Evolutionary conservation across 2,113 vertebrate species (phyloP), one percentile per base, ranked within the genome.

Genomic region (Thinocorus orbignyianus): DNA sequence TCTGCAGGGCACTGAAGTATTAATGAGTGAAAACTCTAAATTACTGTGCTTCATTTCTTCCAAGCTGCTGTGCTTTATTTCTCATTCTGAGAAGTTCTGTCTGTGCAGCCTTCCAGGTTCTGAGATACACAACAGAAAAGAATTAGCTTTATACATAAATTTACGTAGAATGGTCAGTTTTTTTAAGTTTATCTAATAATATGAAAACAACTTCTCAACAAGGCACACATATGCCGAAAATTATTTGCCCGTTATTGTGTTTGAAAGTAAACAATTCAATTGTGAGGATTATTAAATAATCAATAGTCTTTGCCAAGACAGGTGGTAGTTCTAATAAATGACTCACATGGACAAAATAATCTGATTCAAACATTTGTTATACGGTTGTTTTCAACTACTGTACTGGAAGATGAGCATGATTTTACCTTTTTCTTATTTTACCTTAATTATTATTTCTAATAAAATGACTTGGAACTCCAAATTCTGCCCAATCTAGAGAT

Each of bases 21-120:
- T 85, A 85, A 84, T 64, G 81, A 96, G 92, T 69, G 90, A 92
- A 69, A 93, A 79, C 39, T 37, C 26, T 78, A 83, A 97, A 92
- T 91, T 76, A 44, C 39, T 74, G 54, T 89, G 35, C 39, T 80
- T 88, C 35, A 58, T 91, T 91, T 92, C 74, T 93, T 82, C 71
- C 25, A 61, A 42, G 73, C 66, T 83, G 26, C 85, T 81, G 52
- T 92, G 71, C 91, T 84, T 68, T 81, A 48, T 94, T 81, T 41
- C 52, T 91, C 16, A 68, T 77, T 91, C 49, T 81, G 73, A 69
- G 62, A 94, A 86, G 25, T 69, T 52, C 11, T 83, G n/a, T 42
- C 39, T 81, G 1, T 46, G 9, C 49, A 52, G 18, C 20, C 13
- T 92, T 90, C 58, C n/a, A 76, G 13, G 6, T 4, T 90, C 42